Percentiles rank a stretch among this genome's conserved stretches.
Evolutionary conservation across 2,113 vertebrate species (phyloP).

Genomic region (Bos indicus): DNA sequence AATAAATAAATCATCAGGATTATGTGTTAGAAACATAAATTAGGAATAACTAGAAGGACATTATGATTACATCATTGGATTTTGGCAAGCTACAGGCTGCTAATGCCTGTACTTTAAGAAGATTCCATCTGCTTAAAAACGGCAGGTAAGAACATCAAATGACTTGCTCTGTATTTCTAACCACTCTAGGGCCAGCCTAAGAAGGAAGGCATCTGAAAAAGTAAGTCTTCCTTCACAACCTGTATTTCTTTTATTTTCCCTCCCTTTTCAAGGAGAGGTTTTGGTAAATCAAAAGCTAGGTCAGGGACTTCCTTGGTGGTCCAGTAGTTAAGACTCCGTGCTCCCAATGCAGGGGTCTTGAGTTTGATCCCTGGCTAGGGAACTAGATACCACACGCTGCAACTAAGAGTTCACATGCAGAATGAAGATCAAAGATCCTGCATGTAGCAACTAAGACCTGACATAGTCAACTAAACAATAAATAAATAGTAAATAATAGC

Average conservation of each 20-base stretch:
- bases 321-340: background rate
- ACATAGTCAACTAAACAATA: background rate
- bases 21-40: background rate
- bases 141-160: background rate
- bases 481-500: background rate
- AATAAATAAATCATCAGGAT: background rate
- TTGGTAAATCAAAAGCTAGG: background rate
- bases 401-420: background rate
- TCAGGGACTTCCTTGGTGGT: background rate
- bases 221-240: background rate
- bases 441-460: background rate
- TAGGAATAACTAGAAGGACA: background rate
- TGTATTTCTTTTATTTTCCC: background rate
- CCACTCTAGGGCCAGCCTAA: background rate
- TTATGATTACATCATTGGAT: background rate
- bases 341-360: background rate
- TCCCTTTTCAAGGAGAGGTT: background rate
- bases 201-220: background rate
- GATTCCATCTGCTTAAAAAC: background rate
- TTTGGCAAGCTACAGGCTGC: background rate
- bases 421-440: background rate
- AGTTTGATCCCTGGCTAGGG: background rate
- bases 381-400: background rate
- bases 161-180: background rate
- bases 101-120: background rate